Evolutionary conservation across 2,888 invertebrate species (phyloP), one percentile per base, ranked within the genome.

Genomic region (Elysia crispata): DNA sequence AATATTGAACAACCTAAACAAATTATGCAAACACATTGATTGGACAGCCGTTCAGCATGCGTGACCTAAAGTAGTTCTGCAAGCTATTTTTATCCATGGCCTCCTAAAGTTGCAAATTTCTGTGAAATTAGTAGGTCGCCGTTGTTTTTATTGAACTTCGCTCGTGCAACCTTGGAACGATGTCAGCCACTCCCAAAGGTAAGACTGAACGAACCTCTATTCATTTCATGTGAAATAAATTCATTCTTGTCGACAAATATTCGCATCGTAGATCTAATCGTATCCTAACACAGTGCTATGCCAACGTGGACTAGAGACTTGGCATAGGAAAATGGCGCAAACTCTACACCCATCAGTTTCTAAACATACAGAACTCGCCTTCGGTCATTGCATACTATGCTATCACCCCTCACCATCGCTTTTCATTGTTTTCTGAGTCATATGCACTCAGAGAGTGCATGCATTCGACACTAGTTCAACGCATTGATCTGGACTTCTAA

Each of bases 11-110:
- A 11, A 41, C 5, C 41, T 41, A 41, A 41, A 41, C 41, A 41
- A 41, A 41, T 41, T 41, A 41, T 41, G 41, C 41, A 41, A 41
- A 41, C 41, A 41, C 41, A 41, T 41, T 41, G 41, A 41, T 41
- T 41, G 41, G 41, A 41, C 11, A 41, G 20, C 66, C 23, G 50
- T 72, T 69, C 41, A n/a, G 82, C 84, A 84, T 81, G 82, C 82
- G 78, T 88, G 88, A 88, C 87, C 87, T 85, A 85, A 86, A 82
- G 83, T 85, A 82, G 84, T 86, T 75, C 83, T 74, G 57, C 57
- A 28, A 83, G 85, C 87, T 87, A 87, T 88, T 88, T 88, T 87
- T 87, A 87, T 86, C 87, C 84, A 84, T 72, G 77, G 77, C 77
- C 72, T 77, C 62, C 41, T 28, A 41, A 41, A 73, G 67, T 73